phyloP scores from a whole-genome alignment of 2,797 vertebrate genomes.

The Ciconia nigra region DNA sequence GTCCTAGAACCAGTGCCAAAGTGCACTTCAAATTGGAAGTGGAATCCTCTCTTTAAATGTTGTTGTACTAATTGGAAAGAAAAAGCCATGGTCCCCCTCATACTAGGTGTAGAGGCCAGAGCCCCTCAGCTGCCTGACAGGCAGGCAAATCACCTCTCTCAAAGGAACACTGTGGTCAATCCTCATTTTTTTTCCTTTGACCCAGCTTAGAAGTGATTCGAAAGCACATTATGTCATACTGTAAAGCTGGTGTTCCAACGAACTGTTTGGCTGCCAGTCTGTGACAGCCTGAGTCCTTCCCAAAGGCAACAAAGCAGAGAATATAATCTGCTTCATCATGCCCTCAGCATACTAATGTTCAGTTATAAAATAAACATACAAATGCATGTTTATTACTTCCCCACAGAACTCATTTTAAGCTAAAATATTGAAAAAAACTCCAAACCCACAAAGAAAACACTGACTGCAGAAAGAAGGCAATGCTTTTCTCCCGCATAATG shows the following conservation, averaged over 20 bases:
- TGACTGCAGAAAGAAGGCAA: background rate
- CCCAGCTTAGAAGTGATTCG: background rate
- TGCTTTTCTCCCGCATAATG: background rate
- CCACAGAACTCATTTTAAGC: background rate
- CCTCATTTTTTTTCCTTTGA: background rate
- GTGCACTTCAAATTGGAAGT: background rate
- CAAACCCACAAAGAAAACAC: background rate
- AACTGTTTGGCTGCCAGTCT: conserved; percentile 28
- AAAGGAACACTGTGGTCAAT: background rate
- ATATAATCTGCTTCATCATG: background rate
- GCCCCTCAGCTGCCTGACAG: background rate
- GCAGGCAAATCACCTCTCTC: background rate
- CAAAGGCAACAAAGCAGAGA: conserved; percentile 6
- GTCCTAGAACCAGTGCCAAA: background rate
- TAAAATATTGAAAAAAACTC: background rate
- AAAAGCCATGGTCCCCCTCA: background rate
- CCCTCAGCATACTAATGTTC: conserved; percentile 6
- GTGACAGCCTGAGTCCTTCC: conserved; percentile 42
- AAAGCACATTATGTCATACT: conserved; percentile 17
- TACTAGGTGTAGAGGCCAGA: background rate
- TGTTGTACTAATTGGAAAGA: background rate
- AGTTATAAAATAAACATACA: background rate
- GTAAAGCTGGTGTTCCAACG: conserved; percentile 4
- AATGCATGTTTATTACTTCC: background rate
- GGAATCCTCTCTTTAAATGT: background rate